These are phyloP conservation scores for Rhagologus leucostigma DNA, from an alignment of 2,113 vertebrate genomes.

Conservation along the genomic window DNA sequence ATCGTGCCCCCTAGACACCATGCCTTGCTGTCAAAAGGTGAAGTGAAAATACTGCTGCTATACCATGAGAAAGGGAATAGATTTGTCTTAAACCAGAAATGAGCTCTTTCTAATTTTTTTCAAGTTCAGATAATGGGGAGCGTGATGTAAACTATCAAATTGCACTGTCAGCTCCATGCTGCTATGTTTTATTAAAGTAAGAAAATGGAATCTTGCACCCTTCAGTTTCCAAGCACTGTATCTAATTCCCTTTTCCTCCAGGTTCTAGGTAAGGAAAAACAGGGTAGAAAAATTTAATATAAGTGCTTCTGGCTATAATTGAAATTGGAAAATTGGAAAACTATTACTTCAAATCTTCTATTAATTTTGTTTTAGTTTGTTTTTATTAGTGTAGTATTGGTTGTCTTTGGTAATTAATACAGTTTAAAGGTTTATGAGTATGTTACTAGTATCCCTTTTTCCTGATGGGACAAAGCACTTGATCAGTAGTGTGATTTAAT, in stretches of 20 bases:
- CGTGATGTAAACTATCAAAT: not conserved
- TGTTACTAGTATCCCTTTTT: not conserved
- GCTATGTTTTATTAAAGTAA: not conserved
- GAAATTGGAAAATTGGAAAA: not conserved
- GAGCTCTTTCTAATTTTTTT: accelerated
- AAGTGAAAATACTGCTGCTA: not conserved
- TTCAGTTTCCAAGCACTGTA: not conserved
- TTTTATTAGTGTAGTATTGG: not conserved
- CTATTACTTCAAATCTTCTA: not conserved
- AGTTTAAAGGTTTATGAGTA: not conserved
- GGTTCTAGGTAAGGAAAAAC: not conserved
- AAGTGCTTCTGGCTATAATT: not conserved
- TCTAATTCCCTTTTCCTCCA: not conserved
- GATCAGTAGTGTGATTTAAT: not conserved
- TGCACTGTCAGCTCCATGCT: not conserved
- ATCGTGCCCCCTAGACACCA: accelerated
- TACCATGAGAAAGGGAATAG: not conserved
- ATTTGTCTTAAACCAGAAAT: not conserved
- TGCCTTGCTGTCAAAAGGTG: not conserved
- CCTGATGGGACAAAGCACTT: not conserved
- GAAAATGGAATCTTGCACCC: not conserved
- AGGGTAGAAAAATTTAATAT: not conserved
- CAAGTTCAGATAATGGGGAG: not conserved
- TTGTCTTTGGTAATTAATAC: not conserved
- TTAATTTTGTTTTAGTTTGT: not conserved